Evolutionary conservation across 1,140 invertebrate species (phyloP).

Genomic region (Hylyphantes graminicola): DNA sequence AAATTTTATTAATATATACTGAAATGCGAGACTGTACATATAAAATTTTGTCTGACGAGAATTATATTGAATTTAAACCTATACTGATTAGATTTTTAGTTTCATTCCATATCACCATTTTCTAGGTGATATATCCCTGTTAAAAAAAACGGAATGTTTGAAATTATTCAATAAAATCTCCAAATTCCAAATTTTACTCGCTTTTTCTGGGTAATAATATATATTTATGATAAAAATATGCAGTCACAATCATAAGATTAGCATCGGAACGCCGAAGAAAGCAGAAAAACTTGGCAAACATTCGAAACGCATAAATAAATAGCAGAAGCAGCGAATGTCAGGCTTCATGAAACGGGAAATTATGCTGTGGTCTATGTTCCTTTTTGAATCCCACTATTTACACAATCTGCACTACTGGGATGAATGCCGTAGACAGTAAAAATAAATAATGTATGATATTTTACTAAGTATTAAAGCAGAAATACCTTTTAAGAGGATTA

Average conservation of each 20-base stretch:
- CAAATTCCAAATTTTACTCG: background rate
- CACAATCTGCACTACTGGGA: slow-evolving; percentile 15
- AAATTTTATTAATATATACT: no score
- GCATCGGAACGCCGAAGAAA: no score
- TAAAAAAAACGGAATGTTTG: no score
- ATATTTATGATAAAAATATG: background rate
- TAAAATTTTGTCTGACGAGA: no score
- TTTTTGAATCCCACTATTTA: background rate
- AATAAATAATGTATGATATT: slow-evolving; percentile 33
- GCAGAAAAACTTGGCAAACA: background rate
- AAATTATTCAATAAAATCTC: no score
- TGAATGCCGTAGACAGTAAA: slow-evolving; percentile 5
- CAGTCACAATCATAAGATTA: background rate
- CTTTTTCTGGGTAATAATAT: background rate
- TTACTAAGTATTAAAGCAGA: slow-evolving; percentile 33
- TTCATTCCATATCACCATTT: no score
- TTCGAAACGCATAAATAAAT: slow-evolving; percentile 2
- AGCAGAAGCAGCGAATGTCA: background rate
- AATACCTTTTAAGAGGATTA: slow-evolving; percentile 42
- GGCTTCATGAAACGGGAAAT: background rate
- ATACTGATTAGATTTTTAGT: no score
- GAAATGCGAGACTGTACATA: no score
- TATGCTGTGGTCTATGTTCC: background rate
- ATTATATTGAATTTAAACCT: no score
- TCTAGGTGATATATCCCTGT: no score